Conservation (phyloP, 2,797 vertebrate genomes). For the Iguana delicatissima region DNA sequence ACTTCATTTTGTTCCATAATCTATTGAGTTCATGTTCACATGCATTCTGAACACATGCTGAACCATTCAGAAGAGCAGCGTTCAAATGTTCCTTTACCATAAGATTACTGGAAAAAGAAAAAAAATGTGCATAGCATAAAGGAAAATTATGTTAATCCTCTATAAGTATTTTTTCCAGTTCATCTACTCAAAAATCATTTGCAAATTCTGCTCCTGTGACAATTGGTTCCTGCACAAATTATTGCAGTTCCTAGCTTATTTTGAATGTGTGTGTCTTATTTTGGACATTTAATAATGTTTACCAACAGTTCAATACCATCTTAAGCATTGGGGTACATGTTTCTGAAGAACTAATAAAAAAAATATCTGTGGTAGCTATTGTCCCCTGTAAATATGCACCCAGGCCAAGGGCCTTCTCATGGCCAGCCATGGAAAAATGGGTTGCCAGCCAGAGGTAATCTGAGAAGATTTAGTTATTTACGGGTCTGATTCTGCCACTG, state of each 20-base stretch:
- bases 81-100: background rate
- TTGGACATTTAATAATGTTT: background rate
- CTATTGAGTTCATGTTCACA: background rate
- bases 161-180: background rate
- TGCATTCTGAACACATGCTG: background rate
- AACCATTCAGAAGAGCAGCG: background rate
- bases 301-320: too few species aligned
- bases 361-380: too few species aligned
- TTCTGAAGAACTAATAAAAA: background rate
- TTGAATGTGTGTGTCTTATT: background rate
- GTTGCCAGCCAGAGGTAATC: too few species aligned
- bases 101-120: background rate
- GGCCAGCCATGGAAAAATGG: too few species aligned
- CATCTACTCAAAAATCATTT: background rate
- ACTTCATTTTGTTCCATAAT: background rate
- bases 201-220: background rate
- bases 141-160: background rate
- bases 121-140: background rate
- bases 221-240: background rate
- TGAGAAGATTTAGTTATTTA: too few species aligned
- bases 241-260: background rate
- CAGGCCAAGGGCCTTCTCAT: too few species aligned
- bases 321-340: background rate
- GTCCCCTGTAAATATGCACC: background rate
- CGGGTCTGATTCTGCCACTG: too few species aligned